These are phyloP conservation scores for Chironomus striatipennis DNA, from an alignment of 1,140 invertebrate genomes.

Conservation along the genomic window DNA sequence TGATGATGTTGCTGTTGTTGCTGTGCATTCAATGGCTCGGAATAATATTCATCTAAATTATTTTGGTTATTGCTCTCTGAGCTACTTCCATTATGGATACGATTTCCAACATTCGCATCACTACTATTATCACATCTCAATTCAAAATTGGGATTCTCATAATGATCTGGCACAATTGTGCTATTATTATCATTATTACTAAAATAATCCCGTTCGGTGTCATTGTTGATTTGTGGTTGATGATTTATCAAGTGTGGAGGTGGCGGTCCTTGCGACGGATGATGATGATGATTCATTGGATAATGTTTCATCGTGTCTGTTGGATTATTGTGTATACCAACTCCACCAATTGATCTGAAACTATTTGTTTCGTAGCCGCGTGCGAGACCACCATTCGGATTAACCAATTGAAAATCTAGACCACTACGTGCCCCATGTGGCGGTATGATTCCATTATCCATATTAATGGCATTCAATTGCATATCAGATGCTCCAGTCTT, in stretches of 20 bases:
- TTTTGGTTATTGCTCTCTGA: slow-evolving; percentile 27
- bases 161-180: slow-evolving; percentile 32
- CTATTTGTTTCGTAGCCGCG: slow-evolving; percentile 38
- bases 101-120: slow-evolving; percentile 19
- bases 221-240: slow-evolving; percentile 24
- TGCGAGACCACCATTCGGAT: slow-evolving; percentile 27
- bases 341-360: slow-evolving; percentile 27
- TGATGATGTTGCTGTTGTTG: slow-evolving; percentile 1
- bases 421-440: not conserved
- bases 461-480: slow-evolving; percentile 22
- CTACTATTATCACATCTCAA: slow-evolving; percentile 26
- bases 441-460: slow-evolving; percentile 16
- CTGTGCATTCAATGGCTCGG: slow-evolving; percentile 33
- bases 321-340: slow-evolving; percentile 17
- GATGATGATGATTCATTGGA: slow-evolving; percentile 32
- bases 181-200: slow-evolving; percentile 26
- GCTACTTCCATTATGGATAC: slow-evolving; percentile 25
- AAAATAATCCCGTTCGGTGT: slow-evolving; percentile 31
- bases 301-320: not conserved
- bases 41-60: slow-evolving; percentile 37
- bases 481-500: slow-evolving; percentile 44
- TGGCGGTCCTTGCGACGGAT: slow-evolving; percentile 20
- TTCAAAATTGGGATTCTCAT: slow-evolving; percentile 40
- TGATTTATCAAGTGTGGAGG: slow-evolving; percentile 26
- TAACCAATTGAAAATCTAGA: slow-evolving; percentile 28